Percentiles rank a stretch among this genome's conserved stretches.
These are phyloP conservation scores for Dasypogon diadema DNA, from an alignment of 2,888 invertebrate genomes.

Conservation along the genomic window DNA sequence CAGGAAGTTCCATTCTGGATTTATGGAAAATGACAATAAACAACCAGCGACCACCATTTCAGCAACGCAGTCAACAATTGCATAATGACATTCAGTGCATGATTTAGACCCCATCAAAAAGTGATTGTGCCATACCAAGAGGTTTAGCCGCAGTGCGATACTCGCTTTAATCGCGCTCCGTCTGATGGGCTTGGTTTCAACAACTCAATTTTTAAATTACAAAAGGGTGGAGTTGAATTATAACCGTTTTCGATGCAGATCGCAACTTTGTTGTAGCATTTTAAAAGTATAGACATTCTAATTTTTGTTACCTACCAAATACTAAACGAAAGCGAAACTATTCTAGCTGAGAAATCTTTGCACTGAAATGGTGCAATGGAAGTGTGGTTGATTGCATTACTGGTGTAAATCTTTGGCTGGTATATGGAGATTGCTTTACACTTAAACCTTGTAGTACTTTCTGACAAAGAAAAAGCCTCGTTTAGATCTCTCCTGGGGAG, in stretches of 20 bases:
- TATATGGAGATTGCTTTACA: no score
- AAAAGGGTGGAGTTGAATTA: conserved; percentile 16
- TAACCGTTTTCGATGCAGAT: conserved; percentile 6
- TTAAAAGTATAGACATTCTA: no score
- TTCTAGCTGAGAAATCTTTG: no score
- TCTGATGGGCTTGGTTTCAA: background rate
- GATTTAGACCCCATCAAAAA: conserved; percentile 24
- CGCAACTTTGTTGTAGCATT: no score
- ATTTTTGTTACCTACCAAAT: no score
- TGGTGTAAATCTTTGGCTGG: no score
- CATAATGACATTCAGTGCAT: conserved; percentile 37
- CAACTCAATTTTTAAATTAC: background rate
- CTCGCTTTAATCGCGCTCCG: background rate
- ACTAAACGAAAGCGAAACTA: no score
- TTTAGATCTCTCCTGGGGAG: no score
- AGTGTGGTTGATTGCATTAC: no score
- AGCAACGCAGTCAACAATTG: conserved; percentile 19
- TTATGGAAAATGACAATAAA: conserved; percentile 25
- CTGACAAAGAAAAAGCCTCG: no score
- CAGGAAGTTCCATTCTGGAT: conserved; percentile 30
- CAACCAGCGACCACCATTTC: background rate
- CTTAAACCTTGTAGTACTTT: no score
- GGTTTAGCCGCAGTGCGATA: background rate
- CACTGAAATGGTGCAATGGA: no score
- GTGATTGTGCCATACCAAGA: conserved; percentile 18